Evolutionary conservation across 2,888 invertebrate genomes (phyloP).

Genomic region (Allacma fusca): DNA sequence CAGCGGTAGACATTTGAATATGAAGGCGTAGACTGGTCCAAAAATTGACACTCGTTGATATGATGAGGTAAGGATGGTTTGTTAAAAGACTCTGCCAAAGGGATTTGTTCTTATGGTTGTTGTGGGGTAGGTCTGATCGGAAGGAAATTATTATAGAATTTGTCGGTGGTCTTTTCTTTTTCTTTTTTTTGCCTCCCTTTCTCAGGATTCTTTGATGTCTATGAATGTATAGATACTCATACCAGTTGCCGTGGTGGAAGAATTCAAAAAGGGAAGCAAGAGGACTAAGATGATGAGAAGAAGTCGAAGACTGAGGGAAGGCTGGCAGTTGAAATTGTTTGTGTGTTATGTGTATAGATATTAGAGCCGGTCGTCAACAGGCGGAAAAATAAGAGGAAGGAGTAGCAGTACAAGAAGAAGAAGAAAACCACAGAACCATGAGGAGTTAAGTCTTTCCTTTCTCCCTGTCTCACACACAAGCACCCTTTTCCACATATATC

Average conservation of each 20-base stretch:
- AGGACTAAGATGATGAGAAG: background rate
- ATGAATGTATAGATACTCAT: background rate
- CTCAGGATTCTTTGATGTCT: background rate
- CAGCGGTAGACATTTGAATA: no score
- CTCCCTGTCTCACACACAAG: constrained; percentile 26
- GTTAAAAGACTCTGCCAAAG: no score
- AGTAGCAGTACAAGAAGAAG: constrained; percentile 9
- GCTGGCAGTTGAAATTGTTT: constrained; percentile 11
- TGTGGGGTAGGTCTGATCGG: no score
- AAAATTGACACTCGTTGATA: no score
- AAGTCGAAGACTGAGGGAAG: background rate
- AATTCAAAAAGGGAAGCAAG: constrained; percentile 4
- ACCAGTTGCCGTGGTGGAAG: background rate
- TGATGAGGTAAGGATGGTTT: no score
- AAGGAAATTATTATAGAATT: constrained; percentile 4
- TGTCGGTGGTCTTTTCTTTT: no score
- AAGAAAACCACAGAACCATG: constrained; percentile 36
- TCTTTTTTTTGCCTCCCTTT: background rate
- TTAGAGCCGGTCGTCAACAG: constrained; percentile 36
- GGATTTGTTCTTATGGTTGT: no score
- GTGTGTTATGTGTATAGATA: constrained; percentile 2
- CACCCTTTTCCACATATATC: constrained; percentile 28
- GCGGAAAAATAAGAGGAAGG: constrained; percentile 7
- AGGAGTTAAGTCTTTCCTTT: constrained; percentile 33
- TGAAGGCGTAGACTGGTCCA: no score